Evolutionary conservation across 2,888 invertebrate genomes (phyloP), one percentile per base, ranked within the genome.

Genomic region (Crioceris asparagi): DNA sequence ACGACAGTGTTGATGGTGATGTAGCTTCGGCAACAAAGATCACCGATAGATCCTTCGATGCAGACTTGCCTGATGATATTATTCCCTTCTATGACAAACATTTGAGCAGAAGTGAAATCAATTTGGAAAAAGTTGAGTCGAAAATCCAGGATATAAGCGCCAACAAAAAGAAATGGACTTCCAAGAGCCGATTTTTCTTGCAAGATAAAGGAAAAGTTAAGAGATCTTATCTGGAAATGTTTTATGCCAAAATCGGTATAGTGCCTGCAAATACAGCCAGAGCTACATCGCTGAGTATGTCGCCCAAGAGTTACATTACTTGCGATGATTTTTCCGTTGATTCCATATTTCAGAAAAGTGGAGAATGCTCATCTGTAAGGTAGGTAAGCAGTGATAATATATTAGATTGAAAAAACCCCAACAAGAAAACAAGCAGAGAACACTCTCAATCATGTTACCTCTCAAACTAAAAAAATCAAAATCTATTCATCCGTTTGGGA

Each of bases 181-280:
- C n/a, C n/a, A n/a, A n/a, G n/a, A n/a, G n/a, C n/a, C n/a, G n/a
- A n/a, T n/a, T n/a, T n/a, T n/a, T n/a, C n/a, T n/a, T n/a, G n/a
- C n/a, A n/a, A n/a, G n/a, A n/a, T n/a, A n/a, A n/a, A n/a, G n/a
- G n/a, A n/a, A n/a, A n/a, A n/a, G n/a, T n/a, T n/a, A 42, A 37
- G 14, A 43, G 35, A 8, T 43, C 40, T n/a, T 47, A 47, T 30
- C 39, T 47, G 21, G 34, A 39, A 11, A 35, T 47, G 32, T 47
- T 45, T 32, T 38, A 43, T 16, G 39, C 36, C 7, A 39, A 32
- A 29, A 34, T 18, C 7, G 32, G 27, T 17, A 25, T 12, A 3
- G 17, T 27, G 11, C 31, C 32, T 2, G 2, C 26, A 15, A 26
- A 15, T 2, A 6, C 23, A 11, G 38, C 39, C 14, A 31, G 25